Base-by-base conservation (phyloP, 1,140 invertebrate species). In the Camponotus floridanus region DNA sequence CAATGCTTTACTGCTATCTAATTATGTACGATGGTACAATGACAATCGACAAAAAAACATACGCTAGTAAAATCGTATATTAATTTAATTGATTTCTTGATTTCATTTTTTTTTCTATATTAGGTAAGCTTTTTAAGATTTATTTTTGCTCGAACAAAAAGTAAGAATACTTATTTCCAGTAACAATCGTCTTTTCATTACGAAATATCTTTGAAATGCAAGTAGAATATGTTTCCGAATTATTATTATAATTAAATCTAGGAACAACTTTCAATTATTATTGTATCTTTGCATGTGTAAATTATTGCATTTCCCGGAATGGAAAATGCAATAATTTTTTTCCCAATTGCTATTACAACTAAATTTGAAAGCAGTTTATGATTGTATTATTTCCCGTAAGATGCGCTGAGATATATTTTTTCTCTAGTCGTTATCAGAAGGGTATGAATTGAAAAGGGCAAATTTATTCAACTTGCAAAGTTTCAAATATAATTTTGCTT, bases 121-220 rank as follows among this genome's bases (percentile, higher is more conserved):
- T 57, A 42, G 8, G 55, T 42, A 39, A 59, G 26, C n/a, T 76
- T 45, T 62, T 61, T 76, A 45, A 62, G 42, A 76, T 62, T 45
- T 62, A 45, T 62, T 45, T 76, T 76, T 13, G 18, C 13, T 31
- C 11, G 15, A 70, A 36, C 2, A 57, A 55, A n/a, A 9, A 48
- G 0, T 36, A 57, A 36, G 21, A 74, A 4, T 51, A 31, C 15
- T 74, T 48, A 55, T 36, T 31, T 74, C 57, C 7, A 57, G 15
- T n/a, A 15, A n/a, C 2, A 0, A 51, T 0, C 5, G 1, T 18
- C 5, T 51, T 51, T 51, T 51, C 48, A 51, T 51, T 48, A 48
- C 45, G 3, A 48, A 15, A 48, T 7, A 11, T 48, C 4, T 48
- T 48, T 48, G 13, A 48, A 48, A 15, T 48, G 45, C 13, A 3